A percentile compares a stretch with the other conserved stretches of the same genome.
These are phyloP conservation scores for Pseudolycoriella hygida DNA, from an alignment of 2,888 invertebrate genomes.

Conservation along the genomic window DNA sequence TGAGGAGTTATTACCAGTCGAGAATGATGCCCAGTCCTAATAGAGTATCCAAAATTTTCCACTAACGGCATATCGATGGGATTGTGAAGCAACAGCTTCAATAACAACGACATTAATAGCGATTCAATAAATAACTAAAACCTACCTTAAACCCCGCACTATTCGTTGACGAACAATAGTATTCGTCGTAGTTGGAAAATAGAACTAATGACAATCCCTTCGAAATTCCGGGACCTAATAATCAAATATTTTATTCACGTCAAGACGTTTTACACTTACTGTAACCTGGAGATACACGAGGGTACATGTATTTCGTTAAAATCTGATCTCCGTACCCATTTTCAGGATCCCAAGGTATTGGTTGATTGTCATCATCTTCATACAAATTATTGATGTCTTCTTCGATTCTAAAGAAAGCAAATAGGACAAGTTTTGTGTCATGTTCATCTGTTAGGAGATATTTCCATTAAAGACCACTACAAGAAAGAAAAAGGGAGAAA, in stretches of 20 bases:
- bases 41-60: conserved; percentile 51
- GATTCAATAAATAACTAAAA: not conserved
- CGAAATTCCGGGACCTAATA: not conserved
- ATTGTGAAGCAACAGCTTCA: conserved; percentile 57
- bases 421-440: no score
- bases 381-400: conserved; percentile 8
- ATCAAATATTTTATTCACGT: not conserved
- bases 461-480: no score
- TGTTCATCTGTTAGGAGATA: no score
- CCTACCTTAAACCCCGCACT: conserved; percentile 28
- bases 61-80: conserved; percentile 70
- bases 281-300: conserved; percentile 1
- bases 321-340: conserved; percentile 37
- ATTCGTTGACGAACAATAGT: conserved; percentile 64
- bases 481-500: no score
- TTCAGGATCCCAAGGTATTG: conserved; percentile 62
- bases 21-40: conserved; percentile 53
- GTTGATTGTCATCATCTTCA: conserved; percentile 9
- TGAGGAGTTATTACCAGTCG: conserved; percentile 49
- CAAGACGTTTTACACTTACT: not conserved
- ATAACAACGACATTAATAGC: no score
- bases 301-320: not conserved
- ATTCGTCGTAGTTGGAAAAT: conserved; percentile 52
- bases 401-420: no score
- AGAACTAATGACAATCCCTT: conserved; percentile 48